Evolutionary conservation across 2,888 invertebrate species (phyloP), one percentile per base, ranked within the genome.

Genomic region (Oasisia sp.): DNA sequence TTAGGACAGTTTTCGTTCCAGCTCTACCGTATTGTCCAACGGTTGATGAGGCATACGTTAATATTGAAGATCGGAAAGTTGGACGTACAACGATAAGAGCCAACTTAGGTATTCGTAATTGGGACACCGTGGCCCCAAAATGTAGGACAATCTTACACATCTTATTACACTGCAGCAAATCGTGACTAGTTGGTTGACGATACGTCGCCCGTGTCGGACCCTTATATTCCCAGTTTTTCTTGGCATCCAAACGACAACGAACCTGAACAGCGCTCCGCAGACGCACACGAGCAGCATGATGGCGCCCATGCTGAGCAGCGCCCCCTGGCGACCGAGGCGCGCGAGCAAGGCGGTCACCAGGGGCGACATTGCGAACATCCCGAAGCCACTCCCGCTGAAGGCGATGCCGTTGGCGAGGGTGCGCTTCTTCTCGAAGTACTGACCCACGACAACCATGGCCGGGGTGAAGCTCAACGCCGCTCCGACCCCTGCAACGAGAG

Each of bases 331-430:
- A 90, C 90, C 90, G 94, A 93, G 8, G 93, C 93, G 44, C 93
- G 92, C 94, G 94, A 94, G 92, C 94, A 93, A 91, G 93, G 94
- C 19, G 14, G 94, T 93, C n/a, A 94, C 94, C 19, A 95, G 19
- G 1, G 94, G 93, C 5, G 95, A 94, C 44, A 93, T 94, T 1
- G 94, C 89, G 89, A 94, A 94, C 92, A 94, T 94, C 0, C 95
- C 95, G 89, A 94, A 91, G 2, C 95, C 95, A 12, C 94, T 93
- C 8, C 95, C 95, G 12, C 94, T 93, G 32, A 94, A 94, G 1
- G 94, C 94, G 32, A 95, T 94, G 7, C 94, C 95, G 90, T 90
- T 90, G 27, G 44, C 90, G 38, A 44, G 32, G n/a, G 90, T 44
- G 4, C 90, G 32, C 38, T 32, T 38, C 90, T 90, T 90, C 38